Evolutionary conservation across 2,888 invertebrate genomes (phyloP), one percentile per base, ranked within the genome.

Genomic region (Neria commutata): DNA sequence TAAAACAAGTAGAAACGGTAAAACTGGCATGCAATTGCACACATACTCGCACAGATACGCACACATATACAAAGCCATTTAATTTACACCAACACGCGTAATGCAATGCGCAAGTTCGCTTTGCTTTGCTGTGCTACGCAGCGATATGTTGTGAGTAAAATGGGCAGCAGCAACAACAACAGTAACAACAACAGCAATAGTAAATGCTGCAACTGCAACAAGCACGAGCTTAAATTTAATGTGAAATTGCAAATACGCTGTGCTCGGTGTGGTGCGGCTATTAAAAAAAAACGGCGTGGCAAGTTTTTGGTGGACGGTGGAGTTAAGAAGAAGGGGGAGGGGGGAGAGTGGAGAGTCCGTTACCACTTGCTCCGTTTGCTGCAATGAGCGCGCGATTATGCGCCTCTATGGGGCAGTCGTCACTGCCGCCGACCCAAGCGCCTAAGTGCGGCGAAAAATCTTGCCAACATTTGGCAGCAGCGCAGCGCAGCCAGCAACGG

Each of bases 381-480:
- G 58, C 64, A 60, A 71, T 70, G 72, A 70, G 72, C 29, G 29
- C n/a, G 69, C 72, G 67, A 72, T 65, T 61, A 64, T 65, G 54
- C 51, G 26, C 23, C 49, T 48, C 33, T 33, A 6, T n/a, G 48
- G 17, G 29, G 33, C 33, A 50, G 21, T 16, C 50, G 29, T 25
- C 48, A 16, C 24, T n/a, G 47, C 23, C 26, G 26, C 49, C 11
- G n/a, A 29, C 24, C 5, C 49, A 29, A 16, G 6, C n/a, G n/a
- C n/a, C n/a, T n/a, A n/a, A n/a, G n/a, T n/a, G n/a, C n/a, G n/a
- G n/a, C n/a, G n/a, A n/a, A n/a, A n/a, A n/a, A n/a, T n/a, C n/a
- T n/a, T n/a, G 46, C 46, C 46, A 46, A 46, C 6, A 46, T 17
- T 46, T 19, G 19, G 46, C 46, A 46, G 24, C 46, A 46, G n/a